Percentiles rank a stretch among this genome's conserved stretches.
Evolutionary conservation across 2,888 invertebrate species (phyloP).

Genomic region (Leucophora obtusa): DNA sequence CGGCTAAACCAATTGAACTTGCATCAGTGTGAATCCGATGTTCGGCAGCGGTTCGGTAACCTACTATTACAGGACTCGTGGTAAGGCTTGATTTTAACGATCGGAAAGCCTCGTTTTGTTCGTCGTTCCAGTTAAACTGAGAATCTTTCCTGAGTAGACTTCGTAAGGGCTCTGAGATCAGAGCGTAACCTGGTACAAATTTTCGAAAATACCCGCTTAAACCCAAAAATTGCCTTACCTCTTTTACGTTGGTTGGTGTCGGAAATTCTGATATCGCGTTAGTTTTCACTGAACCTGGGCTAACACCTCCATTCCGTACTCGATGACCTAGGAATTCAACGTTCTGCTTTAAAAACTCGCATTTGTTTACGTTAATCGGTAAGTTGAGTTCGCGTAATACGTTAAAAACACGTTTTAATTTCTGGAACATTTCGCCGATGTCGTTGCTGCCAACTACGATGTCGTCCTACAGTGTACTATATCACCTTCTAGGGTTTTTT

Average conservation of each 20-base stretch:
- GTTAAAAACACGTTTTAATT: conserved; percentile 14
- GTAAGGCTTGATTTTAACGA: conserved; percentile 30
- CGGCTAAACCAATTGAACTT: conserved; percentile 47
- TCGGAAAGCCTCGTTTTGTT: conserved; percentile 36
- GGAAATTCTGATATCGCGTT: conserved; percentile 44
- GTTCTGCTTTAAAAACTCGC: conserved; percentile 46
- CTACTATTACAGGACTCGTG: conserved; percentile 26
- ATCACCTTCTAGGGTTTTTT: conserved; percentile 26
- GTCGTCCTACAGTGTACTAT: conserved; percentile 52
- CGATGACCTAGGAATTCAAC: conserved; percentile 51
- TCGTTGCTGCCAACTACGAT: conserved; percentile 30
- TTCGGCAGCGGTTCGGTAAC: conserved; percentile 42
- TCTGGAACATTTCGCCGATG: conserved; percentile 29
- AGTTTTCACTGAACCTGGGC: conserved; percentile 51
- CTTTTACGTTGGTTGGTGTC: too few species aligned
- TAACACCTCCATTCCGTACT: conserved; percentile 37
- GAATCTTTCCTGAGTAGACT: conserved; percentile 34
- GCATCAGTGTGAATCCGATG: conserved; percentile 57
- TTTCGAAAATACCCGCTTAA: conserved; percentile 60
- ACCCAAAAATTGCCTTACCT: conserved; percentile 52
- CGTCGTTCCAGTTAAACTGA: conserved; percentile 28
- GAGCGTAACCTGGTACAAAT: conserved; percentile 40
- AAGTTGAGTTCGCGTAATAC: conserved; percentile 26
- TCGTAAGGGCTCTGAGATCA: conserved; percentile 49
- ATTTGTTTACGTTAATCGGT: conserved; percentile 51